Base-by-base conservation (phyloP, 2,797 vertebrate genomes). In the Hybognathus amarus region DNA sequence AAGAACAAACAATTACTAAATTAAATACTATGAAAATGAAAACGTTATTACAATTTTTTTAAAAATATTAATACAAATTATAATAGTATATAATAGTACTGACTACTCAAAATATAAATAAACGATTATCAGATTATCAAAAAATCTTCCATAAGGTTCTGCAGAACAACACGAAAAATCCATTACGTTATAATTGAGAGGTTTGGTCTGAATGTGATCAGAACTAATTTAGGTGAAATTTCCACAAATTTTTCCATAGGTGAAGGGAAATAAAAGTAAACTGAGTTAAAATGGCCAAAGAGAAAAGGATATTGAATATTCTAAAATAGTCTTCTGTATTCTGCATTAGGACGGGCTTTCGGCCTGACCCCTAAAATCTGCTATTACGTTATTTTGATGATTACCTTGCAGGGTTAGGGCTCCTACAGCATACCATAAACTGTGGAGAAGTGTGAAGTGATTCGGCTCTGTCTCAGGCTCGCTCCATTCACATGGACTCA, bases 401-500 rank as follows among this genome's bases (percentile, higher is more conserved):
- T 45, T 92, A 97, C 97, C 97, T 94, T 98, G 97, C 83, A 98
- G 90, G 15, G 96, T 95, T 13, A 97, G 91, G 0, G 96, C 96
- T 87, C 96, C 97, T 12, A 93, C 93, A 79, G 96, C 93, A 88
- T 95, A 97, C 96, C 97, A 98, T 86, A 97, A 90, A 84, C 97
- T 97, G 84, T 97, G 95, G 7, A 96, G 88, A 64, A 97, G 91
- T 74, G 94, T 95, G 59, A 97, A 97, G 63, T 85, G 90, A 85
- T 94, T 96, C 71, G 94, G 91, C 33, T 96, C 96, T 0, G 82
- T 94, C 88, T 95, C 92, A 54, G 96, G 94, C 82, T 96, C 95
- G 9, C 89, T 93, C 96, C 96, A 97, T 83, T 97, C 97, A 85
- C 91, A 93, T 4, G 97, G 97, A 88, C 97, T 98, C 86, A 97